Conservation (phyloP, 2,797 vertebrate species). For the Babyrousa celebensis region DNA sequence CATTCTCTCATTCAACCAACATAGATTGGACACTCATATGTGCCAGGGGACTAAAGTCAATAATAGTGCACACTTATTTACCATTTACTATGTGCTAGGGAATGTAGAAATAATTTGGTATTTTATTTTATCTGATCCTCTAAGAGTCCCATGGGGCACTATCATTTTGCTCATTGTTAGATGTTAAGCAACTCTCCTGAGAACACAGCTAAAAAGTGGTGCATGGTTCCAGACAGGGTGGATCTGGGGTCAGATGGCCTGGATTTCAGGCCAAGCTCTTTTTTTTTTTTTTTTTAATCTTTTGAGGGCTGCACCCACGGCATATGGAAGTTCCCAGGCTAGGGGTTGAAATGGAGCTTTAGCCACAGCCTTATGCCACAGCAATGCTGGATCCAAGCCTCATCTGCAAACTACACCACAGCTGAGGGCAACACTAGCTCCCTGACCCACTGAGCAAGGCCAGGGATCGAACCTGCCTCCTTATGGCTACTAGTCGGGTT, state of each 20-base stretch:
- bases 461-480: too few relatives aligned
- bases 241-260: neutral
- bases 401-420: too few relatives aligned
- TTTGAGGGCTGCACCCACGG: too few relatives aligned
- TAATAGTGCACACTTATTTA: neutral
- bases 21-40: neutral
- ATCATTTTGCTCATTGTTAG: neutral
- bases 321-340: too few relatives aligned
- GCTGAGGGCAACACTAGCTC: too few relatives aligned
- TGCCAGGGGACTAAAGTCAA: neutral
- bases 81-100: neutral
- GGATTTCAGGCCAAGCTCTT: neutral
- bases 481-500: too few relatives aligned
- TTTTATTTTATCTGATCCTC: slow-evolving; percentile 11
- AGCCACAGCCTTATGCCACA: too few relatives aligned
- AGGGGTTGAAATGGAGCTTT: too few relatives aligned
- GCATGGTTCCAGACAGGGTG: neutral
- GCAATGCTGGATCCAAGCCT: too few relatives aligned
- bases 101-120: neutral
- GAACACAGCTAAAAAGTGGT: neutral
- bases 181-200: neutral
- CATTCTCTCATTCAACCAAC: neutral
- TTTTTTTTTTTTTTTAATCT: too few relatives aligned
- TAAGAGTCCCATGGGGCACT: neutral
- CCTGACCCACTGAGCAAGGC: too few relatives aligned